Evolutionary conservation across 2,113 vertebrate genomes (phyloP).

Genomic region (Ondatra zibethicus): DNA sequence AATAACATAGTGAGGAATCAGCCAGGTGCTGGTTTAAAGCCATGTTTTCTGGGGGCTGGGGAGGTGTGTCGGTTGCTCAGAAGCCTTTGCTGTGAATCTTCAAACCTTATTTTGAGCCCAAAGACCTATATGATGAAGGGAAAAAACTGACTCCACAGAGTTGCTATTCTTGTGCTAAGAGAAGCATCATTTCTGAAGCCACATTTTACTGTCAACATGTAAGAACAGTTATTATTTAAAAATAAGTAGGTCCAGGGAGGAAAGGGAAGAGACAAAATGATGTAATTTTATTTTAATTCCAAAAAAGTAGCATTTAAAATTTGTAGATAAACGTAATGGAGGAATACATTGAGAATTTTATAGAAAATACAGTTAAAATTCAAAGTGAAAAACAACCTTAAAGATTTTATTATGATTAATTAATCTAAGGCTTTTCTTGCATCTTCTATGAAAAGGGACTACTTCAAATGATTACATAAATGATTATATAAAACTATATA

Average conservation of each 20-base stretch:
- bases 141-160: background rate
- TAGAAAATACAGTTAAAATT: conserved; percentile 44
- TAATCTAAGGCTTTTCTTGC: background rate
- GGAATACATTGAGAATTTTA: conserved; percentile 50
- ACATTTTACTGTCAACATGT: conserved; percentile 51
- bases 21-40: background rate
- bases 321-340: background rate
- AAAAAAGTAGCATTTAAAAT: background rate
- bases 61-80: background rate
- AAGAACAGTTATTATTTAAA: conserved; percentile 47
- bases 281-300: background rate
- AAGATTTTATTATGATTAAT: background rate
- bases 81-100: background rate
- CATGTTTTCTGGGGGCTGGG: background rate
- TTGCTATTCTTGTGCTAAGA: background rate
- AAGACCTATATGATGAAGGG: background rate
- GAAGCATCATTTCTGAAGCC: background rate
- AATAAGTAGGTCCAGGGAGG: background rate
- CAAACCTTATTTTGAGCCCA: background rate
- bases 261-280: background rate
- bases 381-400: background rate
- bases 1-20: background rate
- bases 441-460: background rate
- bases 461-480: background rate
- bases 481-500: background rate